Base-by-base conservation (phyloP, 2,113 vertebrate species). In the Halichoeres trimaculatus region DNA sequence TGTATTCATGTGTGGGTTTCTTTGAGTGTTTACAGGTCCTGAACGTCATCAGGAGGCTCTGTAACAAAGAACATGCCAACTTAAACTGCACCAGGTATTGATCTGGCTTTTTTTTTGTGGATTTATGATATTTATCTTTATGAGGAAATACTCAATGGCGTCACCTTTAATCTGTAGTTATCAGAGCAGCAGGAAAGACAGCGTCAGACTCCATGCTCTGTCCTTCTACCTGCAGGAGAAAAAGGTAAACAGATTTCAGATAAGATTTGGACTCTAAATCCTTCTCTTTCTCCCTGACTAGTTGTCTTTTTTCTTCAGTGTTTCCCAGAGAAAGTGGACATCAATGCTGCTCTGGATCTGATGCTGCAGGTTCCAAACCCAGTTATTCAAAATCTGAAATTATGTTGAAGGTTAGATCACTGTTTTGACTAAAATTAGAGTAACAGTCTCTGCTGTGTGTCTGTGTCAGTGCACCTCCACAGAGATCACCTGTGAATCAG, bases 221-320 rank as follows among this genome's bases (percentile, higher is more conserved):
- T 90, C 88, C 50, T 92, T 89, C 63, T 93, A 88, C 72, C 86
- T 93, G 38, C 89, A 92, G 72, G 92, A 92, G 76, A 92, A 91
- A 58, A 90, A 92, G 84, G 92, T 93, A 48, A 48, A 20, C 43
- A 20, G 19, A 17, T 17, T 45, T 43, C 17, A 30, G 5, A 41
- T 41, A 12, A 41, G 12, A 16, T 41, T 41, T 41, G 14, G 12
- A 41, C 0, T 13, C 14, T 41, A 14, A 10, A 41, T 3, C 40
- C 30, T 30, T 6, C 30, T 30, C 40, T 14, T 8, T 10, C 13
- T 13, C 13, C 11, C 12, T 14, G 3, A 13, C 40, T 3, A 13
- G 10, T 41, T 13, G 10, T 41, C 40, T 13, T 41, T 10, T 10
- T 8, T 14, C 40, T 41, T 13, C 63, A 93, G 92, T 92, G 92